These are phyloP conservation scores for Marisa cornuarietis DNA, from an alignment of 1,140 invertebrate species.

Conservation along the genomic window DNA sequence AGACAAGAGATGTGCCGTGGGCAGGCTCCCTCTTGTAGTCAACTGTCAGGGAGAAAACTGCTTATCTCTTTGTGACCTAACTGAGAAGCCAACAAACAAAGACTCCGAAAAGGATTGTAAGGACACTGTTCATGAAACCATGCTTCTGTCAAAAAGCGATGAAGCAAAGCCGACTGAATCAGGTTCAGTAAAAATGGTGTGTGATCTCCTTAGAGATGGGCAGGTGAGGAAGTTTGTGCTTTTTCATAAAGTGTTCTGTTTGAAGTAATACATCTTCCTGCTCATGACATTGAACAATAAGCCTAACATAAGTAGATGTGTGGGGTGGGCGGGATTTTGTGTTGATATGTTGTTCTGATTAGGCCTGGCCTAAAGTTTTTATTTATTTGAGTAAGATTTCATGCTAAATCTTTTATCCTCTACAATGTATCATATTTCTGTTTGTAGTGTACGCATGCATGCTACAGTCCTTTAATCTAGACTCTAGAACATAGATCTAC, in stretches of 20 bases:
- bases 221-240: not conserved
- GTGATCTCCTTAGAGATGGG: not conserved
- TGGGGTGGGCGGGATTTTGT: not conserved
- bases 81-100: not conserved
- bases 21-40: not conserved
- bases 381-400: too few relatives aligned
- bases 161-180: not conserved
- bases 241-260: not conserved
- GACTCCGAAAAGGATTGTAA: not conserved
- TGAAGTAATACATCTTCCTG: too few relatives aligned
- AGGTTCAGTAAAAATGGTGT: not conserved
- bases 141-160: not conserved
- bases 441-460: not conserved
- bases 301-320: not conserved
- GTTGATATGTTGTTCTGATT: too few relatives aligned
- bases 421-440: not conserved
- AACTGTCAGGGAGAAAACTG: not conserved
- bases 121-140: not conserved
- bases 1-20: too few relatives aligned
- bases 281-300: not conserved
- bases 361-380: too few relatives aligned
- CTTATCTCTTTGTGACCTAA: not conserved
- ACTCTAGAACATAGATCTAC: too few relatives aligned
- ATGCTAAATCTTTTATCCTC: not conserved
- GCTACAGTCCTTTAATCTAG: too few relatives aligned